phyloP scores from a whole-genome alignment of 2,113 vertebrate species.

The Polyodon spathula region DNA sequence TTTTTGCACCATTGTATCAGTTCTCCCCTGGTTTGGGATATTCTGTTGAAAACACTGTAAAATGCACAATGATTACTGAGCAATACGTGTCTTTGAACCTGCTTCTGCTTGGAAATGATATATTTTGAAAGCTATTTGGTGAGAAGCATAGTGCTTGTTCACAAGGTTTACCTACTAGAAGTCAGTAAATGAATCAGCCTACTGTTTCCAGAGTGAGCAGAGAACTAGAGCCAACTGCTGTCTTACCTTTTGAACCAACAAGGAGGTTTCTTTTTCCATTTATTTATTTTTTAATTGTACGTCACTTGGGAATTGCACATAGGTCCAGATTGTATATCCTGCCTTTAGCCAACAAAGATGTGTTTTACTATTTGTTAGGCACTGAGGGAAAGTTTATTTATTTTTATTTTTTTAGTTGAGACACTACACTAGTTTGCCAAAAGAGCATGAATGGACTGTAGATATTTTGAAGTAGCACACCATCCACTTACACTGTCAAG shows the following conservation, averaged over 20 bases:
- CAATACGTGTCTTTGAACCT: not conserved
- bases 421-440: no score
- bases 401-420: no score
- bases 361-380: not conserved
- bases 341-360: not conserved
- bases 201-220: not conserved
- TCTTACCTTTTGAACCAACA: not conserved
- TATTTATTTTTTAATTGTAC: not conserved
- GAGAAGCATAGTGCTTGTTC: not conserved
- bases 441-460: not conserved
- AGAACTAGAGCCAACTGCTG: not conserved
- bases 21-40: not conserved
- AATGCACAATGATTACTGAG: not conserved
- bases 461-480: not conserved
- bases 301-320: not conserved
- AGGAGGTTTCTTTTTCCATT: not conserved
- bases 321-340: not conserved
- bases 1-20: not conserved
- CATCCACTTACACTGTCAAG: conserved; percentile 33
- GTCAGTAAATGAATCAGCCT: not conserved
- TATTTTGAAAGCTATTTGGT: not conserved
- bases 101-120: not conserved
- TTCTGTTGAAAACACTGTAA: not conserved
- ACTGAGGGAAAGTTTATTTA: no score
- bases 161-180: no score